phyloP scores from a whole-genome alignment of 2,113 vertebrate species.

The Myanophis thanlyinensis region DNA sequence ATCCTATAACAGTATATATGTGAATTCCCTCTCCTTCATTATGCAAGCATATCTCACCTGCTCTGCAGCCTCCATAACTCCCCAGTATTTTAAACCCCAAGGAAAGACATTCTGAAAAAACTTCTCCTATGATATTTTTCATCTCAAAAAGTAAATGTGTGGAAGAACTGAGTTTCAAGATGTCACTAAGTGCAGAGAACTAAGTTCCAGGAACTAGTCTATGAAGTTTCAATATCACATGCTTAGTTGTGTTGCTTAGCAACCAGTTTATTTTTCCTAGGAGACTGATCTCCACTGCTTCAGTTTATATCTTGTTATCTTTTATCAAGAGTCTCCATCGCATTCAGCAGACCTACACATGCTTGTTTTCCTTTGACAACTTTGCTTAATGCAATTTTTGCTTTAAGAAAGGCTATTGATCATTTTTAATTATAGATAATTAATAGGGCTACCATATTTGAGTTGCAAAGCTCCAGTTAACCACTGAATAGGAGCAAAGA shows the following conservation, averaged over 20 bases:
- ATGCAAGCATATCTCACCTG: not conserved
- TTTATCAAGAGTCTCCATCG: not conserved
- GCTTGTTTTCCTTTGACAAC: not conserved
- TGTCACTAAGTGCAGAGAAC: not conserved
- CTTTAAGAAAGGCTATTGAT: not conserved
- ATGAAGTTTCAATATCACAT: not conserved
- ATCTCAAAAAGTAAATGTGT: not conserved
- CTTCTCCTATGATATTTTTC: not conserved
- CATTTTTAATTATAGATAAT: not conserved
- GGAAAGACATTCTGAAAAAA: not conserved
- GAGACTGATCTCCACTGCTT: not conserved
- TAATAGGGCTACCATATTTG: not conserved
- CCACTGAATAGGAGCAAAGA: not conserved
- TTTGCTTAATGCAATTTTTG: not conserved
- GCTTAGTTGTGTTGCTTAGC: not conserved
- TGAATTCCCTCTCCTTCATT: not conserved
- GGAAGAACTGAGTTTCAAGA: not conserved
- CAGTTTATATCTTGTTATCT: not conserved
- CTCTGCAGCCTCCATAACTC: not conserved
- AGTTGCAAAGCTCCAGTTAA: not conserved
- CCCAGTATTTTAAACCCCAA: not conserved
- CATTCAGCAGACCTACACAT: not conserved
- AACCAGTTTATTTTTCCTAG: not conserved
- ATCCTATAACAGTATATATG: not conserved
- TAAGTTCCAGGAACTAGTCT: not conserved